Base-by-base conservation (phyloP, 1,140 invertebrate genomes). In the Panagrolaimus sp. region DNA sequence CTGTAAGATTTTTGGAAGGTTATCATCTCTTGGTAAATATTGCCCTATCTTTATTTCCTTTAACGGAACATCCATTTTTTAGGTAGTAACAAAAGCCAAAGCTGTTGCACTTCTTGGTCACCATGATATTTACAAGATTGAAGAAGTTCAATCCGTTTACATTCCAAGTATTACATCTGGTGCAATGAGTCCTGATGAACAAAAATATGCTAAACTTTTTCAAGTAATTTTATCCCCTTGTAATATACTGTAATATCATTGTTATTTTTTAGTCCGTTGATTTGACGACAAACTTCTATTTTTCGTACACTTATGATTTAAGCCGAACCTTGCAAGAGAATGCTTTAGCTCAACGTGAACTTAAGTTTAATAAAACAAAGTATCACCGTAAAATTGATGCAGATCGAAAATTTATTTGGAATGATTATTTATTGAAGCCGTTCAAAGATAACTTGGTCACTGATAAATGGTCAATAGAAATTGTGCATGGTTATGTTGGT, bases 201-300 rank as follows among this genome's bases (percentile, higher is more conserved):
- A 76, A 65, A 68, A 65, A 68, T 82, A 82, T 71, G 66, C 79
- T 3, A 78, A 77, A 69, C 62, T 81, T 26, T 81, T 81, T 44
- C 79, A 81, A 70, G 78, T 82, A n/a, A 26, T 55, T 26, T 7
- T 5, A 15, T 52, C 52, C 62, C 17, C 32, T 32, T 64, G 7
- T 71, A 66, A 5, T 3, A 1, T n/a, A 38, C 15, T 63, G 15
- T 28, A 21, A 1, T n/a, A 4, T 4, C 24, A 63, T 12, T 12
- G 0, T 1, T 0, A 14, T 4, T 43, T 72, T 83, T 71, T 52
- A 82, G 78, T 72, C 75, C 0, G 80, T 82, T 12, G 80, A 82
- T 69, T 69, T 82, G 21, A 81, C 80, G 1, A 82, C 80, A n/a
- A 75, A 82, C 66, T 82, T 82, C 70, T 82, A 83, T 64, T 82